Evolutionary conservation across 2,113 vertebrate genomes (phyloP).

Genomic region (Anarrhichthys ocellatus): DNA sequence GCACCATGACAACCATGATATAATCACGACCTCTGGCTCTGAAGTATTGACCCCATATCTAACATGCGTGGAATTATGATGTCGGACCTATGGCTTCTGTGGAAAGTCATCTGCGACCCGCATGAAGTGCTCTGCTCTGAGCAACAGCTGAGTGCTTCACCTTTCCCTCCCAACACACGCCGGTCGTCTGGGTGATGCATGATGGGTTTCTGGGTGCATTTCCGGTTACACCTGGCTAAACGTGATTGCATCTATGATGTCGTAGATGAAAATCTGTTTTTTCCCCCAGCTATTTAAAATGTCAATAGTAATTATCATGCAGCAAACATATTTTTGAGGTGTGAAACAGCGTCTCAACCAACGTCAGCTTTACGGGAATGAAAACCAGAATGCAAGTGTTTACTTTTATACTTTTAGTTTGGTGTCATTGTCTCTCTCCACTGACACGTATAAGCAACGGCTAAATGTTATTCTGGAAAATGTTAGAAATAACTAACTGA

Average conservation of each 20-base stretch:
- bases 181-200: not conserved
- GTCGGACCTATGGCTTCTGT: constrained; percentile 31
- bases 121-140: constrained; percentile 25
- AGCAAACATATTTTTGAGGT: not conserved
- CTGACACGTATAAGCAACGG: not conserved
- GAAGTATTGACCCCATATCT: constrained; percentile 35
- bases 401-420: not conserved
- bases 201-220: not conserved
- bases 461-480: constrained; percentile 4
- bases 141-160: not conserved
- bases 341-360: not conserved
- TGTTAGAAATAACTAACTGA: not conserved
- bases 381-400: no score
- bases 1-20: constrained; percentile 15
- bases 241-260: not conserved
- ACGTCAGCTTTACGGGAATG: no score
- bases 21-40: constrained; percentile 24
- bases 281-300: not conserved
- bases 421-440: not conserved
- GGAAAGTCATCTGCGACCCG: constrained; percentile 45
- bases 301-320: not conserved
- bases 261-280: no score
- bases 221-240: not conserved
- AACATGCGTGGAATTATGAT: constrained; percentile 35
- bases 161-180: not conserved